phyloP scores from a whole-genome alignment of 2,797 vertebrate genomes.

The Champsocephalus esox region DNA sequence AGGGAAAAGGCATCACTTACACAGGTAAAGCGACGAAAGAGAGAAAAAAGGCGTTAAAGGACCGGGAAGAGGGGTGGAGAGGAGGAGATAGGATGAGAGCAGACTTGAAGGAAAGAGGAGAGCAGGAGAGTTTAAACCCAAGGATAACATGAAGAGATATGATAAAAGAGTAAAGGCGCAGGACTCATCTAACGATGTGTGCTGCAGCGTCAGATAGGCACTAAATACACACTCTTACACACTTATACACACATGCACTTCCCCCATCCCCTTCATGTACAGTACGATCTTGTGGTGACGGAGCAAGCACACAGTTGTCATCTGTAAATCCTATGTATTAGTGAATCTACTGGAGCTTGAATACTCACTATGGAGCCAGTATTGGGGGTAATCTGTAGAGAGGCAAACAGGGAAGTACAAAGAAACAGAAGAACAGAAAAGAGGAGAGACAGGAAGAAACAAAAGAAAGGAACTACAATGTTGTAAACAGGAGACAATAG shows the following conservation, averaged over 20 bases:
- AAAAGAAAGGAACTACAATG: not conserved
- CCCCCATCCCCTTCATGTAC: constrained; percentile 39
- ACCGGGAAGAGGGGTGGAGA: constrained; percentile 7
- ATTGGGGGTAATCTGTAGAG: constrained; percentile 52
- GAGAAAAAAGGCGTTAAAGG: constrained; percentile 44
- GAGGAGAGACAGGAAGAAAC: not conserved
- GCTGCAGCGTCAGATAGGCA: constrained; percentile 37
- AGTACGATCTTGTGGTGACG: constrained; percentile 68
- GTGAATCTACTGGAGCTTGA: constrained; percentile 57
- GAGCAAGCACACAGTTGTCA: constrained; percentile 69
- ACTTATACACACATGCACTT: constrained; percentile 7
- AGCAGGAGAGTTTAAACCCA: constrained; percentile 47
- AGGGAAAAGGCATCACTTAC: constrained; percentile 52
- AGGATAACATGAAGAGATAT: constrained; percentile 54
- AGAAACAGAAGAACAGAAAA: not conserved
- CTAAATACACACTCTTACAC: constrained; percentile 32
- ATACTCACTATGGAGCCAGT: constrained; percentile 46
- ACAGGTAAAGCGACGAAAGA: constrained; percentile 57
- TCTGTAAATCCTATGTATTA: constrained; percentile 71
- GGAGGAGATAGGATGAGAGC: constrained; percentile 44
- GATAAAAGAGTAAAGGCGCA: constrained; percentile 58
- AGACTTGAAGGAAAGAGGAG: constrained; percentile 28
- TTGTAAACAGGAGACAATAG: not conserved
- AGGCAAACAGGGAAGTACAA: constrained; percentile 51
- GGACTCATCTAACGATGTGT: constrained; percentile 70